Base-by-base conservation (phyloP, 2,797 vertebrate species). In the Ambastaia sidthimunki region DNA sequence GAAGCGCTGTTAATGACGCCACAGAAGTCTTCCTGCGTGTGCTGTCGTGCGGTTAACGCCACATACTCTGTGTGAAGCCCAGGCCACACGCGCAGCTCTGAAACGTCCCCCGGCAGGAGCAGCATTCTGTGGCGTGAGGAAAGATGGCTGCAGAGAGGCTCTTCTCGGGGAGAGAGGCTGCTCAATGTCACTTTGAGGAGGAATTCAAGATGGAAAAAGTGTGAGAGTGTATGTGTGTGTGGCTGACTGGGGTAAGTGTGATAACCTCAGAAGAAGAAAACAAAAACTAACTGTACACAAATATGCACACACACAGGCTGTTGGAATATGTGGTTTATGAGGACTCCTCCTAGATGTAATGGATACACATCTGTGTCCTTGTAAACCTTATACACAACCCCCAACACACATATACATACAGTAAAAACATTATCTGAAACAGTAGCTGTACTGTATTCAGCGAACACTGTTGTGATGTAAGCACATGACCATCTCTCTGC, bases 1-100 rank as follows among this genome's bases (percentile, higher is more conserved):
- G 91, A 92, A 88, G 88, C 89, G 48, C 84, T 84, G 87, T 92
- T 93, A 94, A 93, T 91, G 90, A 93, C 86, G 89, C 89, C 9
- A 87, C 86, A 70, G 86, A 84, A 90, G 87, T 90, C 88, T 83
- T 83, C 78, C 88, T 80, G 82, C n/a, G 59, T 57, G 76, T 78
- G 52, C 85, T 86, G 65, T 21, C n/a, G 0, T 72, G 70, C n/a
- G 48, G 67, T 60, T 68, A 69, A 18, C 50, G 52, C 59, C 31
- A 66, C 69, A 55, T 63, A 69, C 79, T 85, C 74, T 12, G 23
- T 50, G 76, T 57, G 48, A 75, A 70, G 59, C 52, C 28, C n/a
- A 60, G 68, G 63, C 72, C 12, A 44, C 54, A 76, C 18, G 15
- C 66, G 62, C 10, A 3, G n/a, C 76, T 74, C 28, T 47, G 71